These are phyloP conservation scores for Napeogenes inachia DNA, from an alignment of 2,888 invertebrate genomes.

Conservation along the genomic window DNA sequence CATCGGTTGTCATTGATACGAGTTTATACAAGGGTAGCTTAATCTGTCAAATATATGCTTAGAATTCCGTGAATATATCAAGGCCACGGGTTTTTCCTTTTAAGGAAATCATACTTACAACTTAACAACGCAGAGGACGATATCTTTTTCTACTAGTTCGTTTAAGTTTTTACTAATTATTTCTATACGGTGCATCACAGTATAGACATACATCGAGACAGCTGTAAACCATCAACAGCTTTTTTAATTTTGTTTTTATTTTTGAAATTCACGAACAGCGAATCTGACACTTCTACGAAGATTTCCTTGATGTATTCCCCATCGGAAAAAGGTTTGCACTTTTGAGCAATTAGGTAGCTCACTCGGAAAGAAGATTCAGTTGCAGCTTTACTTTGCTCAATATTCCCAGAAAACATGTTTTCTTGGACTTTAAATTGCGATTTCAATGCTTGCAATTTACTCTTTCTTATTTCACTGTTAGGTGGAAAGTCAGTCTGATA, in stretches of 20 bases:
- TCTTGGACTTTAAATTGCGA: conserved; percentile 29
- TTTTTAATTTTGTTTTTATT: conserved; percentile 32
- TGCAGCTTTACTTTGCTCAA: conserved; percentile 31
- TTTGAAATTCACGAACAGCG: conserved; percentile 32
- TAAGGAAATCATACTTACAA: conserved; percentile 31
- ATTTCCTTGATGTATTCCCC: conserved; percentile 32
- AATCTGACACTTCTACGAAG: conserved; percentile 32
- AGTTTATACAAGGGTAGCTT: conserved; percentile 32
- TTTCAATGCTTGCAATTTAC: conserved; percentile 30
- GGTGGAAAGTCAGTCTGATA: conserved; percentile 27
- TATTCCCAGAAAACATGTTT: conserved; percentile 30
- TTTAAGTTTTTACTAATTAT: conserved; percentile 27
- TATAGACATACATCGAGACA: conserved; percentile 33
- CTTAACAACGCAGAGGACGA: conserved; percentile 26
- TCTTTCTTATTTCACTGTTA: conserved; percentile 27
- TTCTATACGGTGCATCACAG: conserved; percentile 31
- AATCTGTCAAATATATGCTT: conserved; percentile 25
- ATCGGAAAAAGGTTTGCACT: conserved; percentile 29
- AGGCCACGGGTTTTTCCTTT: conserved; percentile 23
- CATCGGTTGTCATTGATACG: conserved; percentile 32
- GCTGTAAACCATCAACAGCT: conserved; percentile 29
- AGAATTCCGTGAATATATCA: conserved; percentile 28
- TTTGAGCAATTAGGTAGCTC: conserved; percentile 32
- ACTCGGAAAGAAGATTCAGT: conserved; percentile 22
- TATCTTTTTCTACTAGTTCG: conserved; percentile 28